phyloP scores from a whole-genome alignment of 2,113 vertebrate genomes.

The Hyaena hyaena region DNA sequence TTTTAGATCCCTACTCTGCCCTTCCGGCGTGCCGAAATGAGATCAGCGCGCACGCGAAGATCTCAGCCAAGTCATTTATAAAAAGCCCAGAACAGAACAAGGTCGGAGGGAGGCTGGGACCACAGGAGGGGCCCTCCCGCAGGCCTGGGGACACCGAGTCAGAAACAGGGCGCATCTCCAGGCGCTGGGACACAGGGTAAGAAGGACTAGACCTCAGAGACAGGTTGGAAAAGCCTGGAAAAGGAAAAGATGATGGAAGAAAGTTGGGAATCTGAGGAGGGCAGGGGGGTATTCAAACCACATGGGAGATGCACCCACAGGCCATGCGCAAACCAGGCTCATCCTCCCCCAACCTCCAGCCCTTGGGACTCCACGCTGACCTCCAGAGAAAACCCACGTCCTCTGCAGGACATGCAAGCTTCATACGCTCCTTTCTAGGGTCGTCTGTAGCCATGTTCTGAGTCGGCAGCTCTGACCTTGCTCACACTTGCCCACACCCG shows the following conservation, averaged over 20 bases:
- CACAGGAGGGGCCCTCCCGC: not conserved
- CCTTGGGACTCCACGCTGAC: not conserved
- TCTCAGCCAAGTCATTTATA: not conserved
- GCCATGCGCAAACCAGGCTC: not conserved
- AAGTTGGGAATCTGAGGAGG: not conserved
- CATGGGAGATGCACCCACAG: rapidly evolving
- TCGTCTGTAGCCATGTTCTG: not conserved
- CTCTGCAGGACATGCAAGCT: not conserved
- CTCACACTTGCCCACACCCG: rapidly evolving
- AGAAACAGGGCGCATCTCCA: too few species aligned
- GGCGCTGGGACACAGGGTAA: not conserved
- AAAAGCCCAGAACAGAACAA: not conserved
- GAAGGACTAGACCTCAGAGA: not conserved
- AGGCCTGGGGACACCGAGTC: not conserved
- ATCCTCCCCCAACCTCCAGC: rapidly evolving
- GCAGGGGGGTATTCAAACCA: rapidly evolving
- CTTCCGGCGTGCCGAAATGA: not conserved
- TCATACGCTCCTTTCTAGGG: not conserved
- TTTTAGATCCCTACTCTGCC: not conserved
- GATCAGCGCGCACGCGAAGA: not conserved
- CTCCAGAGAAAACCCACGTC: not conserved
- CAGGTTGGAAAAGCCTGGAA: not conserved
- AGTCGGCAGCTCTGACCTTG: not conserved
- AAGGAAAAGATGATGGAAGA: rapidly evolving
- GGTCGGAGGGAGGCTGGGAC: not conserved